A percentile compares a stretch with the other conserved stretches of the same genome.
Evolutionary conservation across 2,113 vertebrate species (phyloP).

Genomic region (Albula goreensis): DNA sequence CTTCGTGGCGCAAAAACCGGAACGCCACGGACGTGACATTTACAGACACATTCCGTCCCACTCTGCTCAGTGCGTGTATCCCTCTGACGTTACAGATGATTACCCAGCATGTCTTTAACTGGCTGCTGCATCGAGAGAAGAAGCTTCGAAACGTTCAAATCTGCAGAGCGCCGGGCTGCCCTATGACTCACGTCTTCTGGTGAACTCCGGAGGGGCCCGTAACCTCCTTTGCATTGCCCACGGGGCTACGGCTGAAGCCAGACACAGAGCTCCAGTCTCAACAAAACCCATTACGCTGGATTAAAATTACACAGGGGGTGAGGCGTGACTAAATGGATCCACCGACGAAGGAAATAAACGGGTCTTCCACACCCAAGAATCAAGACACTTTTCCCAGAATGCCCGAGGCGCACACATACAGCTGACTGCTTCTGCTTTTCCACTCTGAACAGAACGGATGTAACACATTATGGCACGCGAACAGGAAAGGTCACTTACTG

Average conservation of each 20-base stretch:
- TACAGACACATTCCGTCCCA: not conserved
- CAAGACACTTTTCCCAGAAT: not conserved
- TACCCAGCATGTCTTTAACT: not conserved
- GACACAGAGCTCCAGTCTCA: not conserved
- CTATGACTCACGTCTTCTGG: not conserved
- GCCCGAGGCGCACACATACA: not conserved
- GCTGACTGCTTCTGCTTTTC: too few species aligned
- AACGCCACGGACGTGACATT: not conserved
- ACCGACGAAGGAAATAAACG: not conserved
- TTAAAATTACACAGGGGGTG: not conserved
- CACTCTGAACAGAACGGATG: not conserved
- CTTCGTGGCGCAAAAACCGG: too few species aligned
- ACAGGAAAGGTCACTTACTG: slow-evolving; percentile 67
- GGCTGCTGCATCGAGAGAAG: not conserved
- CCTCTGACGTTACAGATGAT: not conserved
- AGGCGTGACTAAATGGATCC: too few species aligned
- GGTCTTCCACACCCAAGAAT: not conserved
- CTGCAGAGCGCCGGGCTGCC: not conserved
- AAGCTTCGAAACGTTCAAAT: not conserved
- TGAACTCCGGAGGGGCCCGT: not conserved
- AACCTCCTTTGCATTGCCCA: not conserved
- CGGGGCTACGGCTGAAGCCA: not conserved
- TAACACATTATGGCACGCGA: not conserved
- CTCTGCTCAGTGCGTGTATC: not conserved
- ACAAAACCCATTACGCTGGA: not conserved